Evolutionary conservation across 2,113 vertebrate genomes (phyloP).

Genomic region (Chaenocephalus aceratus): DNA sequence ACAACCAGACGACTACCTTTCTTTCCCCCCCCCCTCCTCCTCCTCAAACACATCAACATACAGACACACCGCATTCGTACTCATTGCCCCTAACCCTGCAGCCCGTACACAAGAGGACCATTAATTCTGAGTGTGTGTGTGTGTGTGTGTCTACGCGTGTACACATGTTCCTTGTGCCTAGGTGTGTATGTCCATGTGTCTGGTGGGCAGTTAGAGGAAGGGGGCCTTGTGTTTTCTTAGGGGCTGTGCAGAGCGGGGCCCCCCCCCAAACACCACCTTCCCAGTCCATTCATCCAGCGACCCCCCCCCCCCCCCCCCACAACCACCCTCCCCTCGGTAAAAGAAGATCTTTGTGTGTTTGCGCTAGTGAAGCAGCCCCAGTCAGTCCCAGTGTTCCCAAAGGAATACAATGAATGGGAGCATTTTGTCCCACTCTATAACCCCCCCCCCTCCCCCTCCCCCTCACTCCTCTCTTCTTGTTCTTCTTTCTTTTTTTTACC

Average conservation of each 20-base stretch:
- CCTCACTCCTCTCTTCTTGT: conserved; percentile 33
- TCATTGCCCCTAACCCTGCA: conserved; percentile 44
- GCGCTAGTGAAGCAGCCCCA: conserved; percentile 83
- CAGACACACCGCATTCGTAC: conserved; percentile 37
- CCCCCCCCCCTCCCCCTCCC: not conserved
- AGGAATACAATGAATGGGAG: conserved; percentile 97
- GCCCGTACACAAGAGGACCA: conserved; percentile 66
- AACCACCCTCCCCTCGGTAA: conserved; percentile 79
- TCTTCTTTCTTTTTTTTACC: conserved; percentile 19
- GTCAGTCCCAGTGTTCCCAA: conserved; percentile 91
- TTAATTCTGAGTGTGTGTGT: conserved; percentile 66
- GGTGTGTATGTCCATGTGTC: conserved; percentile 60
- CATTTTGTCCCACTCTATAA: conserved; percentile 90
- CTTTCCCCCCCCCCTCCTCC: conserved; percentile 11
- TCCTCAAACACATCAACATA: conserved; percentile 23
- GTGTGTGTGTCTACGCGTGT: conserved; percentile 41
- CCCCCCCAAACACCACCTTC: conserved; percentile 60
- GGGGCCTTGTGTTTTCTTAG: conserved; percentile 94
- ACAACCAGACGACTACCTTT: conserved; percentile 16
- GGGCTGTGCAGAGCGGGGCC: conserved; percentile 87
- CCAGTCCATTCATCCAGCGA: conserved; percentile 90
- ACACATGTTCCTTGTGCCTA: conserved; percentile 60
- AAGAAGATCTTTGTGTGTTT: conserved; percentile 96
- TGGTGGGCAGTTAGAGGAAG: conserved; percentile 85
- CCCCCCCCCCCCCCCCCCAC: conserved; percentile 45